phyloP scores from a whole-genome alignment of 2,113 vertebrate species.

The Rynchops niger region DNA sequence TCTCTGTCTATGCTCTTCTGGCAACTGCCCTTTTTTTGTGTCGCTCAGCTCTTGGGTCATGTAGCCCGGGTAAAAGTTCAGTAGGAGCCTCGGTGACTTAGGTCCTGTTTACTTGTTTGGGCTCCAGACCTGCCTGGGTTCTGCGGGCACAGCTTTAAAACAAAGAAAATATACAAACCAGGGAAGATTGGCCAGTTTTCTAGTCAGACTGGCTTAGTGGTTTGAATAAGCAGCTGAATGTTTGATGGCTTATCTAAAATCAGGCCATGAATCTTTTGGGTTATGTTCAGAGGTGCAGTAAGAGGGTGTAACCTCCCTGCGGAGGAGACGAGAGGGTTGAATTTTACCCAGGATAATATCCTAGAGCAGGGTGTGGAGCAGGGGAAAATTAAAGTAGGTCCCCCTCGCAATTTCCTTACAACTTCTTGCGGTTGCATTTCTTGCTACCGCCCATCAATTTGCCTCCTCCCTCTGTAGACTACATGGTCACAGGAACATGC shows the following conservation, averaged over 20 bases:
- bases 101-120: background rate
- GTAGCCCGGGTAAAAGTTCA: background rate
- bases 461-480: background rate
- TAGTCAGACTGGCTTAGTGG: constrained; percentile 46
- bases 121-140: background rate
- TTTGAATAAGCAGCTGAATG: background rate
- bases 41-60: background rate
- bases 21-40: background rate
- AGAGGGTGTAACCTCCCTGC: constrained; percentile 49
- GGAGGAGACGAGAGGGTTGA: constrained; percentile 13
- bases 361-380: constrained; percentile 13
- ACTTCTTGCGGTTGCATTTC: background rate
- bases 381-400: background rate
- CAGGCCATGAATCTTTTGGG: background rate
- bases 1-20: background rate
- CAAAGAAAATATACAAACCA: background rate
- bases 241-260: constrained; percentile 47
- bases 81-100: background rate
- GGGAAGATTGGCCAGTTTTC: background rate
- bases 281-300: constrained; percentile 27
- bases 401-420: background rate
- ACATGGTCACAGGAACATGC: background rate
- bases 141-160: background rate
- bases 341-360: constrained; percentile 24
- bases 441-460: constrained; percentile 2